Percentiles rank a stretch among this genome's conserved stretches.
phyloP scores from a whole-genome alignment of 2,113 vertebrate species.

The Microcebus lehilahytsara region DNA sequence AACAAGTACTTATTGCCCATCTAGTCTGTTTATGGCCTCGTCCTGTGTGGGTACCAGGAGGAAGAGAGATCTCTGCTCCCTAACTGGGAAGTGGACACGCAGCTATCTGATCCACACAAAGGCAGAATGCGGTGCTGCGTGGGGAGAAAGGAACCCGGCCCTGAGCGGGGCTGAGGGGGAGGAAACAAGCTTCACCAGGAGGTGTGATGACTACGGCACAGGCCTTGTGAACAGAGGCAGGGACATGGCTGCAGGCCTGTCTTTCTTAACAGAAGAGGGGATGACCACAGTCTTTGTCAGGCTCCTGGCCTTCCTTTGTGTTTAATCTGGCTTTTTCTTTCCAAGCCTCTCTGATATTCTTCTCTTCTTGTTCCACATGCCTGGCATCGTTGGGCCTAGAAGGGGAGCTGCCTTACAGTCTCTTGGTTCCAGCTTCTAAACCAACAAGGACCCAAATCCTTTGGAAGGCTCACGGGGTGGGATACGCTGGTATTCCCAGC shows the following conservation, averaged over 20 bases:
- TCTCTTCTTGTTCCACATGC: background rate
- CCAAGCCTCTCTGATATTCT: background rate
- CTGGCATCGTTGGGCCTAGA: background rate
- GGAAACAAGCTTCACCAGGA: too few species aligned
- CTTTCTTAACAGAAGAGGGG: background rate
- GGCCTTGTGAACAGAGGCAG: background rate
- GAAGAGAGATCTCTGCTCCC: background rate
- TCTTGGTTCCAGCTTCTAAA: background rate
- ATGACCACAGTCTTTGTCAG: fast-evolving
- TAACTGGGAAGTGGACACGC: background rate
- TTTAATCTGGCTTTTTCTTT: background rate
- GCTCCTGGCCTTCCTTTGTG: background rate
- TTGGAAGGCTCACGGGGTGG: background rate
- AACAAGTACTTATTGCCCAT: background rate
- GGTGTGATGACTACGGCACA: background rate
- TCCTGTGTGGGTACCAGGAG: too few species aligned
- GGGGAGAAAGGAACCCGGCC: background rate
- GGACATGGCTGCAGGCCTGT: background rate
- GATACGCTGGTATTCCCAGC: background rate
- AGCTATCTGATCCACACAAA: background rate
- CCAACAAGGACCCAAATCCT: background rate
- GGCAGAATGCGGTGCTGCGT: background rate
- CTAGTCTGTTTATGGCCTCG: fast-evolving
- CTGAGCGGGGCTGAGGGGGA: background rate
- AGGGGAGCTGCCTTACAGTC: background rate